Conservation (phyloP, 2,113 vertebrate species). For the Notechis scutatus region DNA sequence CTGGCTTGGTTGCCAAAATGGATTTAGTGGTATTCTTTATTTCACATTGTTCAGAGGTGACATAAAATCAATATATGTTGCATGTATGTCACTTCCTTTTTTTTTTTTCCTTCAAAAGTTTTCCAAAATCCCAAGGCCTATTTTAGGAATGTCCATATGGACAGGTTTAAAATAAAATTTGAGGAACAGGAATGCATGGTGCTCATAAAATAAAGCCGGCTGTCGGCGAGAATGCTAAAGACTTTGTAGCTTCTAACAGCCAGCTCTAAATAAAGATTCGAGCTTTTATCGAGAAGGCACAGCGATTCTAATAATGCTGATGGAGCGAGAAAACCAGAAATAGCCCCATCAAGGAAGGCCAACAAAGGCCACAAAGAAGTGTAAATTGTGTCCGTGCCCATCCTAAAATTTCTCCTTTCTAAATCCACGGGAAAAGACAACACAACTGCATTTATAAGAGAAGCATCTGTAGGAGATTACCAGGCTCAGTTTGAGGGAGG, state of each 20-base stretch:
- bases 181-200: not conserved
- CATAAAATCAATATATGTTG: not conserved
- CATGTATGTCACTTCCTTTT: not conserved
- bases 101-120: not conserved
- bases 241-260: not conserved
- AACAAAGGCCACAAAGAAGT: not conserved
- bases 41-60: not conserved
- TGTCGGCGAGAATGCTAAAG: not conserved
- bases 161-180: not conserved
- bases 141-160: not conserved
- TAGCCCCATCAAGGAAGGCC: not conserved
- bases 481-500: too few species aligned
- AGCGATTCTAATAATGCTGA: not conserved
- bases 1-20: not conserved
- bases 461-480: too few species aligned
- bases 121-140: not conserved
- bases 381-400: conserved; percentile 16
- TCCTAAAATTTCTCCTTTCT: not conserved
- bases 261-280: conserved; percentile 16
- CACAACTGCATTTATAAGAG: not conserved
- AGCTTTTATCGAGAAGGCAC: conserved; percentile 24
- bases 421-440: conserved; percentile 12
- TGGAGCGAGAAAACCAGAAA: not conserved
- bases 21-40: not conserved
- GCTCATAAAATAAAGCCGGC: not conserved